Percentiles rank a stretch among this genome's conserved stretches.
phyloP scores from a whole-genome alignment of 2,113 vertebrate genomes.

The Percopsis transmontana region DNA sequence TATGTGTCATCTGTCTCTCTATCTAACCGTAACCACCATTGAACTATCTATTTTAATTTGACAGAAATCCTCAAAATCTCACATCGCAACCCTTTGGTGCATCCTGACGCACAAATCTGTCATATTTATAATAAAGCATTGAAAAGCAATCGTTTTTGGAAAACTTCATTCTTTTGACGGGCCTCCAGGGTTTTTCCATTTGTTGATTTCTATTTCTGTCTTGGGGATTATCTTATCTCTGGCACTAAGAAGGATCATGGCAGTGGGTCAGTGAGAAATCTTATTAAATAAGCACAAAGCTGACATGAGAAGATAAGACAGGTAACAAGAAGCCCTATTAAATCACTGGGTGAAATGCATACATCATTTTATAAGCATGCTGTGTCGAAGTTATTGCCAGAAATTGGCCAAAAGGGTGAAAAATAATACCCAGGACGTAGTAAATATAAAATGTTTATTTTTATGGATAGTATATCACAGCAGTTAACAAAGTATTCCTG shows the following conservation, averaged over 20 bases:
- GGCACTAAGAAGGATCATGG: constrained; percentile 57
- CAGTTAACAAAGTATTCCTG: constrained; percentile 87
- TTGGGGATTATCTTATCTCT: constrained; percentile 52
- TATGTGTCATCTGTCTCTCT: too few relatives aligned
- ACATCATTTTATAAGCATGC: neutral
- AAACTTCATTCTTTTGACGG: constrained; percentile 15
- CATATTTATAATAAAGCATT: neutral
- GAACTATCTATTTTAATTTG: too few relatives aligned
- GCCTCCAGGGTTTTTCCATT: constrained; percentile 42
- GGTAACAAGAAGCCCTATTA: constrained; percentile 27
- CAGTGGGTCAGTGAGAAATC: constrained; percentile 56
- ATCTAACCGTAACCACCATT: too few relatives aligned
- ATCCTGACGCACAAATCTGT: neutral
- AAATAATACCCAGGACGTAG: constrained; percentile 9
- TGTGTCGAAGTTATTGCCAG: neutral
- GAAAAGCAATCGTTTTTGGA: too few relatives aligned
- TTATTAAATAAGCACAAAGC: constrained; percentile 66
- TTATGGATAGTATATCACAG: constrained; percentile 86
- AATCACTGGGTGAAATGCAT: neutral
- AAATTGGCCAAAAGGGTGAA: neutral
- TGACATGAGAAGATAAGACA: constrained; percentile 54
- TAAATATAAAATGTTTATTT: constrained; percentile 98
- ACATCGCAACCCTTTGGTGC: too few relatives aligned
- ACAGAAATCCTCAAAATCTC: too few relatives aligned
- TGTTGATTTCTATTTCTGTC: constrained; percentile 51